Evolutionary conservation across 2,888 invertebrate species (phyloP), one percentile per base, ranked within the genome.

Genomic region (Rotaria socialis): DNA sequence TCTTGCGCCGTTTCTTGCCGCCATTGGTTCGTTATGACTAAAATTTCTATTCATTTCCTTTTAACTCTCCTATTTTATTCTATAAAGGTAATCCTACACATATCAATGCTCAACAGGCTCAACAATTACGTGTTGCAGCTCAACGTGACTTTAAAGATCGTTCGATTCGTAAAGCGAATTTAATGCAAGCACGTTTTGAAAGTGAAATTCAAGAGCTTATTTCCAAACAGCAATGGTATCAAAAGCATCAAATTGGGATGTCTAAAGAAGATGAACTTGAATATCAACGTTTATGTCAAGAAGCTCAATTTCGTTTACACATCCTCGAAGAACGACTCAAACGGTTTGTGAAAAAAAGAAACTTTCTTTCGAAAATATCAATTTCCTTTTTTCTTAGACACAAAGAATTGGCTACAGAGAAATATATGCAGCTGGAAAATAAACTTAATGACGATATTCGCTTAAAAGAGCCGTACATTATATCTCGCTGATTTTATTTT

Each of bases 201-300:
- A 90, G 90, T 90, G 91, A 91, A 88, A 91, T 91, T 0, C 89
- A 89, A 86, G 90, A 90, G 87, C 89, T 91, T 85, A 90, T 91
- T 89, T 90, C 91, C 89, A 91, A 91, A 88, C 91, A 91, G 88
- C 89, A 89, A 8, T 91, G 91, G 91, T 91, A 91, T 89, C 91
- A 91, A 87, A 90, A 91, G 89, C 91, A 91, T 88, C 91, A 91
- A 88, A 89, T 91, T 84, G 89, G 90, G 50, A 91, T 91, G 91
- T 89, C 89, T 75, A 91, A 91, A 87, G 90, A 91, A 87, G 91
- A 91, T 88, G 91, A 91, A 88, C 90, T 91, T 85, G 90, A 91
- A 84, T 91, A 91, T 88, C 89, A 91, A 84, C 90, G 90, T 87
- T 91, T 91, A 88, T 91, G 91, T 88, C 90, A 89, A 86, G 91